Base-by-base conservation (phyloP, 2,113 vertebrate species). In the Psettodes erumei region DNA sequence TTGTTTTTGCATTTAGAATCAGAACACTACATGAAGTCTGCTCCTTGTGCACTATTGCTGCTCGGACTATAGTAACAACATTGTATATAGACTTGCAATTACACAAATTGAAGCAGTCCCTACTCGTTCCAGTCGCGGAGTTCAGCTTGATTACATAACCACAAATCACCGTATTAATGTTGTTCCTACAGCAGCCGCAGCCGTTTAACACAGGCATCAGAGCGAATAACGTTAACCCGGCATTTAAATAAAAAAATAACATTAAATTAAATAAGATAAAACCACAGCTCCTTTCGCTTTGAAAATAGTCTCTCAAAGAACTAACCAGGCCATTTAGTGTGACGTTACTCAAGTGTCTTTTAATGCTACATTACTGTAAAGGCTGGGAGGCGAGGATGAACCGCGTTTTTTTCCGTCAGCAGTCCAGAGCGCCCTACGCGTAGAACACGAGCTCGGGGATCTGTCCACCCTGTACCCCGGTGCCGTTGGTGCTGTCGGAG, bases 361-460 rank as follows among this genome's bases (percentile, higher is more conserved):
- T 88, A 81, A 89, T 93, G 93, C 90, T 93, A 92, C 92, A 86
- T 91, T 81, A 79, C 71, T 48, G 56, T 66, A 62, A 88, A 87
- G 84, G 84, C 83, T 77, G 74, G 53, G 67, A 73, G 66, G 73
- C 35, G 38, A 38, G 19, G 50, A 28, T 9, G 2, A 62, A 38
- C 60, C 59, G 13, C 0, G 8, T 33, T 33, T 19, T 25, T 19
- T 33, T 10, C 53, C 43, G 19, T 35, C 45, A 23, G 71, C 64
- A 59, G 61, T 67, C 71, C 42, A 1, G 53, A 47, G 72, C 64
- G 30, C 66, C 70, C 97, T 90, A 99, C 72, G 96, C 96, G 19
- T 98, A 99, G 93, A 99, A 98, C 89, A 99, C 96, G 15, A 99
- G 96, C 91, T 99, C 98, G 0, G 98, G 98, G 90, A 99, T 99